These are phyloP conservation scores for Xanthia togata DNA, from an alignment of 2,888 invertebrate species.

Conservation along the genomic window DNA sequence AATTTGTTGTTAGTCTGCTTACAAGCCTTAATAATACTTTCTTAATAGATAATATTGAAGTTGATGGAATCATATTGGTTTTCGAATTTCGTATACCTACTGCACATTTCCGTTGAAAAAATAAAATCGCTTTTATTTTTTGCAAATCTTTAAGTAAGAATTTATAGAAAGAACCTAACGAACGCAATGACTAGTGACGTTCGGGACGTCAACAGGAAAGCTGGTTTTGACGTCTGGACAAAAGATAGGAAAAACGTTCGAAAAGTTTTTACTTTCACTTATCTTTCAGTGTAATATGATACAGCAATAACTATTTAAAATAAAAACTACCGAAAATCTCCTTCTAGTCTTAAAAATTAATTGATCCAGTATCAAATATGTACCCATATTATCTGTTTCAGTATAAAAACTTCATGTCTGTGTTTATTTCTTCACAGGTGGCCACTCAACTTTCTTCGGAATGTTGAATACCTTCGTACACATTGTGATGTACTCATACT, in stretches of 20 bases:
- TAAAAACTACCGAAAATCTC: not conserved
- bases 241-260: not conserved
- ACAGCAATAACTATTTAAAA: not conserved
- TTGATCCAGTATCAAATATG: not conserved
- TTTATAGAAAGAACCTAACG: not conserved
- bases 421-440: slow-evolving; percentile 89
- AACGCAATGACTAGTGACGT: too few relatives aligned
- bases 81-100: not conserved
- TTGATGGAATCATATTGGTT: not conserved
- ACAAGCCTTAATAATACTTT: not conserved
- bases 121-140: not conserved
- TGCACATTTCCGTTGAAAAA: not conserved
- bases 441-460: slow-evolving; percentile 98
- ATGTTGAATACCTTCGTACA: slow-evolving; percentile 98
- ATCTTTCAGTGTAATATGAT: not conserved
- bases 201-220: not conserved
- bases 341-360: not conserved
- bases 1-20: not conserved
- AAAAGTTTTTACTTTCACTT: not conserved
- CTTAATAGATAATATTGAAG: not conserved
- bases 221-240: too few relatives aligned
- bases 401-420: not conserved
- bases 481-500: slow-evolving; percentile 98
- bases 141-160: not conserved
- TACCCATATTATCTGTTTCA: not conserved